Conservation (phyloP, 2,888 invertebrate genomes). For the Antitype chi region DNA sequence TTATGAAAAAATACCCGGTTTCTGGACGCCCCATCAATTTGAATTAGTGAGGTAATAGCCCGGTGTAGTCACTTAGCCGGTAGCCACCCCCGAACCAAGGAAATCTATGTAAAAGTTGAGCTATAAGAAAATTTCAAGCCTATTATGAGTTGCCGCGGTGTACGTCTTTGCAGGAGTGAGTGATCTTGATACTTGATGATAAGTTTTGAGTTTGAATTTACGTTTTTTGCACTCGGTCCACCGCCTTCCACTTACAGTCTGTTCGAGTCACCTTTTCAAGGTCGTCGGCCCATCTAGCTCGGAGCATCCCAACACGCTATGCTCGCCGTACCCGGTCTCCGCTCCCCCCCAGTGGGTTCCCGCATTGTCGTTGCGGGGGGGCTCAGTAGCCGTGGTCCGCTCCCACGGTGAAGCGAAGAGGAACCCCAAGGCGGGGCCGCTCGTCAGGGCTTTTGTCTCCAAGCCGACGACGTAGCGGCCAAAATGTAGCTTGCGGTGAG, state of each 20-base stretch:
- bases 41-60: slow-evolving; percentile 88
- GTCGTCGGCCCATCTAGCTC: background rate
- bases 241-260: background rate
- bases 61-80: slow-evolving; percentile 75
- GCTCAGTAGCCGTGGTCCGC: too few species aligned
- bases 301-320: background rate
- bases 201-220: background rate
- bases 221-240: background rate
- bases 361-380: too few species aligned
- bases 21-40: slow-evolving; percentile 90
- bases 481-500: too few species aligned
- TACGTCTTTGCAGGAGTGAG: slow-evolving; percentile 64
- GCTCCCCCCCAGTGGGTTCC: too few species aligned
- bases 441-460: too few species aligned
- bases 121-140: slow-evolving; percentile 89
- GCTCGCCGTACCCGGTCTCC: background rate
- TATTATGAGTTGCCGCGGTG: slow-evolving; percentile 86
- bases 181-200: slow-evolving; percentile 75
- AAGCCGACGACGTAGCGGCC: too few species aligned
- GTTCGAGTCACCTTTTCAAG: background rate
- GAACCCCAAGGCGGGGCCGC: too few species aligned
- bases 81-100: slow-evolving; percentile 84
- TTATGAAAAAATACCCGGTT: slow-evolving; percentile 87
- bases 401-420: too few species aligned
- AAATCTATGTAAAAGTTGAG: slow-evolving; percentile 88